Conservation (phyloP, 2,113 vertebrate genomes). For the Callorhinus ursinus region DNA sequence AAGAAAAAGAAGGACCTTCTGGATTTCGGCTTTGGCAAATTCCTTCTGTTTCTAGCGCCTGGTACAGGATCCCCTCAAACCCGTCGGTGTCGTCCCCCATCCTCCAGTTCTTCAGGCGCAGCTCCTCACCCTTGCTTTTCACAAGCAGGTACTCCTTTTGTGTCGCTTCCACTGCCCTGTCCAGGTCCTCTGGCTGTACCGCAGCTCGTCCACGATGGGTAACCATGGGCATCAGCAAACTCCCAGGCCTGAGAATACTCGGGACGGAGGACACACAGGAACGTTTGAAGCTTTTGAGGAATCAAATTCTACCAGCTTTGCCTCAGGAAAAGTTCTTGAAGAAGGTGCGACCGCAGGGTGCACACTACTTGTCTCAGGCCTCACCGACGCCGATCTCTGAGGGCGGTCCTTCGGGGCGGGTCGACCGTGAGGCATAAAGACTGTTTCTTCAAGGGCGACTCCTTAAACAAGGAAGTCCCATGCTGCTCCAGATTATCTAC, state of each 20-base stretch:
- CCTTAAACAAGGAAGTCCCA: not conserved
- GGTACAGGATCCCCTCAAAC: not conserved
- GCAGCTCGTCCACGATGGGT: too few relatives aligned
- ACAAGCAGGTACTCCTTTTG: not conserved
- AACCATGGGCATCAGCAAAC: not conserved
- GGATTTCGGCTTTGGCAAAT: not conserved
- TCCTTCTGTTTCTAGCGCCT: not conserved
- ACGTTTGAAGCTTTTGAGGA: too few relatives aligned
- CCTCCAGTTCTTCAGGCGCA: not conserved
- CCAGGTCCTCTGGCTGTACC: not conserved
- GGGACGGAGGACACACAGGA: not conserved
- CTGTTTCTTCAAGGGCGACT: not conserved
- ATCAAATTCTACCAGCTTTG: too few relatives aligned
- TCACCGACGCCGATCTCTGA: not conserved
- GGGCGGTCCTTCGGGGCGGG: not conserved
- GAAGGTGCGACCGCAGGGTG: not conserved
- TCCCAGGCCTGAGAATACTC: not conserved
- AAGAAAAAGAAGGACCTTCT: not conserved
- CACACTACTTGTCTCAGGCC: not conserved
- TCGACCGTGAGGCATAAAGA: too few relatives aligned
- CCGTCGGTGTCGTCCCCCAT: not conserved
- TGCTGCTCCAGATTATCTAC: not conserved
- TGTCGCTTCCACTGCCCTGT: not conserved
- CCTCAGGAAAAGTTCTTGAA: not conserved
- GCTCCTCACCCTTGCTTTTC: not conserved